Evolutionary conservation across 2,113 vertebrate species (phyloP).

Genomic region (Crypturellus undulatus): DNA sequence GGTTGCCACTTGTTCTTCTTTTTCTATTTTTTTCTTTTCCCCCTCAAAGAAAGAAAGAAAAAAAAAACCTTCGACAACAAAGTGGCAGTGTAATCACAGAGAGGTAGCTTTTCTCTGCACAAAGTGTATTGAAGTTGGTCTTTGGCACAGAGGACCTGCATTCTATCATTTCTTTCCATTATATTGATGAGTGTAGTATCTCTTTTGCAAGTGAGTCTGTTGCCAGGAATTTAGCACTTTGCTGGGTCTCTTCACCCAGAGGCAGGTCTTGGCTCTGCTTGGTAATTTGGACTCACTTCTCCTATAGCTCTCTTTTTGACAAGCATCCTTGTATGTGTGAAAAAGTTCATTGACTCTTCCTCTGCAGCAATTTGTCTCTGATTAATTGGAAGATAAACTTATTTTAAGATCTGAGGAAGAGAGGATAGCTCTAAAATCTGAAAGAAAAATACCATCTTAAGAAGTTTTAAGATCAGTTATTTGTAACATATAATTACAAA

Average conservation of each 20-base stretch:
- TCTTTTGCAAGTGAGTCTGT: neutral
- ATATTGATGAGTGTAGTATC: neutral
- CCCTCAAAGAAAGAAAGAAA: no score
- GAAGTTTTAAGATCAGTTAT: neutral
- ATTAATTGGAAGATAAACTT: neutral
- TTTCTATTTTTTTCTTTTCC: no score
- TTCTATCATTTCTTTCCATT: neutral
- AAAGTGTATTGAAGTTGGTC: neutral
- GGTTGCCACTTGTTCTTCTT: neutral
- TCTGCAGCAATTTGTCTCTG: neutral
- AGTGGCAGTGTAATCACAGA: neutral
- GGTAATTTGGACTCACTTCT: neutral
- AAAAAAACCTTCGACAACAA: neutral
- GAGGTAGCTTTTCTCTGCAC: neutral
- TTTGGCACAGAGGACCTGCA: neutral
- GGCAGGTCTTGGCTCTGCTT: neutral
- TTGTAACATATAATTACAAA: neutral
- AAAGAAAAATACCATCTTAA: neutral
- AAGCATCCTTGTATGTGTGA: neutral
- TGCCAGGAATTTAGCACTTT: neutral
- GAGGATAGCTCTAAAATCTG: neutral
- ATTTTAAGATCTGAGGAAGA: neutral
- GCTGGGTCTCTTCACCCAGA: neutral
- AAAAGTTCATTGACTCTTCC: neutral
- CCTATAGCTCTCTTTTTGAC: neutral